phyloP scores from a whole-genome alignment of 2,113 vertebrate genomes.

The Gorsachius goisagi region DNA sequence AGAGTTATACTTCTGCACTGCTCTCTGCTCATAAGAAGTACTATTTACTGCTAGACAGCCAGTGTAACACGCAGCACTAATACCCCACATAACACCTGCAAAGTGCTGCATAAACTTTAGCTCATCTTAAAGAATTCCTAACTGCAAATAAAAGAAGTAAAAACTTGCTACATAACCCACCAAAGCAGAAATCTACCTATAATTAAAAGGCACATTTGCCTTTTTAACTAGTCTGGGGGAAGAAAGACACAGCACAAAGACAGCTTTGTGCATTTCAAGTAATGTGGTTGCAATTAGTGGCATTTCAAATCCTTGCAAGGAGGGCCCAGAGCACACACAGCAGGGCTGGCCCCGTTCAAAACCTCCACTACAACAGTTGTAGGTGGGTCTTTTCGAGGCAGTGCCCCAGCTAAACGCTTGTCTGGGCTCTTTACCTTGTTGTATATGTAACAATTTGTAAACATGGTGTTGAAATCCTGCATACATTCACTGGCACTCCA shows the following conservation, averaged over 20 bases:
- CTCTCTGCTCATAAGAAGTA: neutral
- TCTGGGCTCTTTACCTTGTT: constrained; percentile 86
- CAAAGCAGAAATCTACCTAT: constrained; percentile 1
- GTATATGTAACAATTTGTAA: constrained; percentile 98
- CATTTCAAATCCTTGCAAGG: constrained; percentile 15
- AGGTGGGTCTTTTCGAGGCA: neutral
- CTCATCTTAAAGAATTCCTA: neutral
- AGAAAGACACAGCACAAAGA: constrained; percentile 39
- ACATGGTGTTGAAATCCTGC: constrained; percentile 99
- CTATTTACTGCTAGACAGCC: neutral
- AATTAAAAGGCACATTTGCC: constrained; percentile 28
- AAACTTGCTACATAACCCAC: neutral
- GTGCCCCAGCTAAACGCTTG: neutral
- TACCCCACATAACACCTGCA: neutral
- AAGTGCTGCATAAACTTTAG: neutral
- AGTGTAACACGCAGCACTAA: neutral
- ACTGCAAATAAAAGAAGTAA: neutral
- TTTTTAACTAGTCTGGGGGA: constrained; percentile 32
- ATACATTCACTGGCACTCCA: constrained; percentile 95
- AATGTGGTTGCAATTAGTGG: constrained; percentile 35
- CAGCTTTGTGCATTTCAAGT: constrained; percentile 43
- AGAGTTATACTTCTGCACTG: neutral
- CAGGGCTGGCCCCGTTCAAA: neutral
- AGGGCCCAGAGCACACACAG: neutral
- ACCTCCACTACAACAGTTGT: neutral